Conservation (phyloP, 2,888 invertebrate species). For the Eupithecia dodoneata region DNA sequence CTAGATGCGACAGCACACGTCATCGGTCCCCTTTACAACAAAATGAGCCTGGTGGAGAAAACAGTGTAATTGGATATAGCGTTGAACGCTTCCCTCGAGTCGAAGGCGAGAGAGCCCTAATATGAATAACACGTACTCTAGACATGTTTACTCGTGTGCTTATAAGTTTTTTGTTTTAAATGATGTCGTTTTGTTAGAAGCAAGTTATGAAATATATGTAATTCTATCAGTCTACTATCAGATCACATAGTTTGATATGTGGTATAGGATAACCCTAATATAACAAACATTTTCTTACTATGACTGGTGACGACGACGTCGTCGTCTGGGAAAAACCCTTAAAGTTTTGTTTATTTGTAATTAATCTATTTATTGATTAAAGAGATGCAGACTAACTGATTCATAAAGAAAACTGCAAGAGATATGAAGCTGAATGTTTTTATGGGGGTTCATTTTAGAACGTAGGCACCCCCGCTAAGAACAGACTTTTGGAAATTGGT, state of each 20-base stretch:
- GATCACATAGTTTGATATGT: background rate
- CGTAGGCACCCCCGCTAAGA: too few relatives aligned
- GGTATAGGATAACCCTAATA: background rate
- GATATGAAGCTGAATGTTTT: too few relatives aligned
- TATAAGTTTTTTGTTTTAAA: background rate
- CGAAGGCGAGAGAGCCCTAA: conserved; percentile 39
- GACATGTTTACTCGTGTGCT: conserved; percentile 25
- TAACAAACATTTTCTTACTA: background rate
- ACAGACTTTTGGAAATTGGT: too few relatives aligned
- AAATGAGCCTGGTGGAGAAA: conserved; percentile 57
- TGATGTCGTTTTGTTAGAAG: background rate
- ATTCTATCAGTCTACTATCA: background rate
- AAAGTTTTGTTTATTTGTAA: too few relatives aligned
- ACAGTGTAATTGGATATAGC: conserved; percentile 61
- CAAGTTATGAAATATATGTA: background rate
- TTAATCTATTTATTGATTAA: too few relatives aligned
- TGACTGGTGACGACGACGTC: background rate
- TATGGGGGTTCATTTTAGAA: too few relatives aligned
- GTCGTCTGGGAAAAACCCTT: background rate
- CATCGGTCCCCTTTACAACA: conserved; percentile 55
- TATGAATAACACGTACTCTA: conserved; percentile 40
- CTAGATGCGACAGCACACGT: conserved; percentile 50
- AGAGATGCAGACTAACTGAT: too few relatives aligned
- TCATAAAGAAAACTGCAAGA: too few relatives aligned
- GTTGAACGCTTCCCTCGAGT: conserved; percentile 47